Evolutionary conservation across 2,797 vertebrate genomes (phyloP), one percentile per base, ranked within the genome.

Genomic region (Trachops cirrhosus): DNA sequence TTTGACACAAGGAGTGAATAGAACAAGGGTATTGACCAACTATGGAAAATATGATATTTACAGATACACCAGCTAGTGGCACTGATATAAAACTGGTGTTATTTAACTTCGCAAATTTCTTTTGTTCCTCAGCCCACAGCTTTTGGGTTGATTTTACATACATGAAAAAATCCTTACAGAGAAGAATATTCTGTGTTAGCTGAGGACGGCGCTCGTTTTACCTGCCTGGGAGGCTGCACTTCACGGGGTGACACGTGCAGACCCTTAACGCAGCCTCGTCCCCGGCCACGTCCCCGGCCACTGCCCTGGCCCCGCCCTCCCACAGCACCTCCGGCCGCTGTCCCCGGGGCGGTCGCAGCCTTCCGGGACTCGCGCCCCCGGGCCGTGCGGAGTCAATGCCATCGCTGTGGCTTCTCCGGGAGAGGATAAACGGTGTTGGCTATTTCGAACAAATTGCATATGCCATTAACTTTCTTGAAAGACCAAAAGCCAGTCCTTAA

Each of bases 191-290:
- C 34, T 2, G 19, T 29, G 24, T 32, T 70, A 44, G 34, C 24
- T 93, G 44, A 19, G 6, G 48, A 57, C 29, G 84, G 7, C 41
- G 16, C 4, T 12, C 3, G 39, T 34, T 67, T 34, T 10, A 12
- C 70, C 11, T 59, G 50, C 73, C 73, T 73, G 19, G 52, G 52
- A 48, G 75, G 18, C 15, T 22, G 19, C 21, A 2, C 21, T 44
- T 64, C 22, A 15, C 0, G 11, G 48, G 21, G 24, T 5, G n/a
- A 3, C 8, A 4, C 2, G 5, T 10, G 39, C n/a, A 34, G 15
- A 9, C 2, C 48, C 22, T 70, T 9, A 4, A 19, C 9, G 44
- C 8, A 26, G 59, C 26, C 11, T 5, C 9, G 0, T 2, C 14
- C 16, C 10, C 4, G 10, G n/a, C n/a, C n/a, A n/a, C n/a, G n/a